Evolutionary conservation across 2,888 invertebrate species (phyloP).

Genomic region (Brenthis daphne): DNA sequence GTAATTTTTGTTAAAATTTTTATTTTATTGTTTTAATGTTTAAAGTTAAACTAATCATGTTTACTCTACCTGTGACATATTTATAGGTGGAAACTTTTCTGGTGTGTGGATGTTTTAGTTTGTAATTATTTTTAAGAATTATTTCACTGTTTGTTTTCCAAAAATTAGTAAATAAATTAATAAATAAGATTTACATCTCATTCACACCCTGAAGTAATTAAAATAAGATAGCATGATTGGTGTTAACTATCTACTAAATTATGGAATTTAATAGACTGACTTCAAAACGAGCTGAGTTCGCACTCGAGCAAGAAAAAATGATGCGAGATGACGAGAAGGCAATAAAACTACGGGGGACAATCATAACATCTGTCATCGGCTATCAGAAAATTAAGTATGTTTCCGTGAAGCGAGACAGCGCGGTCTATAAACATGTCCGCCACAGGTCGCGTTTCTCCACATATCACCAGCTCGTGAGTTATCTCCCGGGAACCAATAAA

Average conservation of each 20-base stretch:
- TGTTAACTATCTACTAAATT: slow-evolving; percentile 10
- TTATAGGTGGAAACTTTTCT: no score
- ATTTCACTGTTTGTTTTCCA: no score
- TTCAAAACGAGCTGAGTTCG: not conserved
- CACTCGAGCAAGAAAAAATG: slow-evolving; percentile 2
- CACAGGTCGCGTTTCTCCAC: slow-evolving; percentile 28
- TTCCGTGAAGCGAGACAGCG: slow-evolving; percentile 40
- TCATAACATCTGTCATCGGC: slow-evolving; percentile 36
- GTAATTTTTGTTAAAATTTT: no score
- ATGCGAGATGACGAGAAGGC: slow-evolving; percentile 11
- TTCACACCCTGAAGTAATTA: not conserved
- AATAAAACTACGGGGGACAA: slow-evolving; percentile 33
- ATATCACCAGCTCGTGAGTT: slow-evolving; percentile 37
- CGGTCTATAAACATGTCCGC: slow-evolving; percentile 40
- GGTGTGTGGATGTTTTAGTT: no score
- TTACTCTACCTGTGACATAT: no score
- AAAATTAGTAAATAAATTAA: no score
- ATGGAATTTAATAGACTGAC: not conserved
- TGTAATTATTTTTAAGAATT: no score
- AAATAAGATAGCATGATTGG: not conserved
- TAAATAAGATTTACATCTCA: not conserved
- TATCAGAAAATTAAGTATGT: slow-evolving; percentile 16
- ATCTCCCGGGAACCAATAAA: slow-evolving; percentile 62
- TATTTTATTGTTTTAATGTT: no score
- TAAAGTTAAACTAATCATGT: no score